A percentile compares a stretch with the other conserved stretches of the same genome.
phyloP scores from a whole-genome alignment of 35 echinoderm and acorn worm genomes.

The Heliocidaris erythrogramma region DNA sequence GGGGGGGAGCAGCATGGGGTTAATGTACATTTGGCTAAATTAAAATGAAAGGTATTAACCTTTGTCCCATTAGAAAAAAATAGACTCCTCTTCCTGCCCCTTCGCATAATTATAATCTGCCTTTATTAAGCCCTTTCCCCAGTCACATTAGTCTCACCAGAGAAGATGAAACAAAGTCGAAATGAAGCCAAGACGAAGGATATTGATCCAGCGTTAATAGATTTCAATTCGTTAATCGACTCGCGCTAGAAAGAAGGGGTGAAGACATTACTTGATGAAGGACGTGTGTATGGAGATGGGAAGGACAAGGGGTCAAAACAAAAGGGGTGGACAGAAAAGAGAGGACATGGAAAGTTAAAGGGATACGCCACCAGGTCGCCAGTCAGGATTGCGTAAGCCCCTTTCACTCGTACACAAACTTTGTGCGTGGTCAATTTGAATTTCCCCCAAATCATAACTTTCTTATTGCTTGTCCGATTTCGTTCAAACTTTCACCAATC shows the following conservation, averaged over 20 bases:
- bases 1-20: no score
- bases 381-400: no score
- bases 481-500: no score
- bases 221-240: not conserved
- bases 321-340: not conserved
- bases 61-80: not conserved
- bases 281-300: not conserved
- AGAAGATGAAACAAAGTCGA: not conserved
- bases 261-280: not conserved
- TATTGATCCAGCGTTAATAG: not conserved
- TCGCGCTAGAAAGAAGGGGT: not conserved
- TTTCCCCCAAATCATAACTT: no score
- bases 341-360: not conserved
- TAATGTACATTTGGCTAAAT: no score
- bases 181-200: not conserved
- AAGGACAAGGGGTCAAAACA: not conserved
- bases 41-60: not conserved
- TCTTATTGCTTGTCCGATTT: no score
- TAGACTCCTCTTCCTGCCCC: not conserved
- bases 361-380: no score
- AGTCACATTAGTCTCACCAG: not conserved
- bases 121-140: not conserved
- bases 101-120: not conserved
- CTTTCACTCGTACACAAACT: no score
- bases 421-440: no score